Percentiles rank a stretch among this genome's conserved stretches.
phyloP scores from a whole-genome alignment of 2,888 invertebrate genomes.

The Lottia scabra region DNA sequence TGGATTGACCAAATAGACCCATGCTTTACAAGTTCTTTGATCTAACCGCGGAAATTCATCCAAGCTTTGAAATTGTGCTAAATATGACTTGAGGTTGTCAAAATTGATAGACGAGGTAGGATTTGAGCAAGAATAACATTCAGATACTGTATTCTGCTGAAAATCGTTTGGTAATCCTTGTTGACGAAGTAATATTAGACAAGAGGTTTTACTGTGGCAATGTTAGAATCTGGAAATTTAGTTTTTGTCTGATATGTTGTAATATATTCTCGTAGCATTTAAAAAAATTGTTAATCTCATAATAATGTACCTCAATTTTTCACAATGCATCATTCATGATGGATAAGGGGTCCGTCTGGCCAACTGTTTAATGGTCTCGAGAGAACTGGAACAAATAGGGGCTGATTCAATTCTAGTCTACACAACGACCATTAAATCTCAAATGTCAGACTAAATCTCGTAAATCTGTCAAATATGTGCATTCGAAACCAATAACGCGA shows the following conservation, averaged over 20 bases:
- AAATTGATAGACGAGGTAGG: not conserved
- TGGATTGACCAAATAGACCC: not conserved
- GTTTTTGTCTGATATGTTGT: too few species aligned
- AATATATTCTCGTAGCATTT: too few species aligned
- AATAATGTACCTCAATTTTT: not conserved
- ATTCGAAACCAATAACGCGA: not conserved
- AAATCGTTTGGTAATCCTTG: too few species aligned
- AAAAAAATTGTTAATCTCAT: not conserved
- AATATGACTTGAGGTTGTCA: not conserved
- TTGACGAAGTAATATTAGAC: too few species aligned
- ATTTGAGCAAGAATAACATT: too few species aligned
- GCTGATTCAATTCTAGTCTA: constrained; percentile 1
- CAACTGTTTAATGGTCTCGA: constrained; percentile 3
- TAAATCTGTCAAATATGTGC: constrained; percentile 4
- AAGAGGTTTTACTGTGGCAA: too few species aligned
- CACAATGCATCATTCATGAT: not conserved
- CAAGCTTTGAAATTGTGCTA: not conserved
- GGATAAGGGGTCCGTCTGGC: constrained; percentile 1
- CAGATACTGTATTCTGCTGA: too few species aligned
- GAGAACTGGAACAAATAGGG: not conserved
- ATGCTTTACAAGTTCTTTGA: not conserved
- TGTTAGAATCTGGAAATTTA: too few species aligned
- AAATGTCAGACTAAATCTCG: not conserved
- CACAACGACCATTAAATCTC: constrained; percentile 4
- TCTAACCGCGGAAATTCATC: not conserved